Percentiles rank a stretch among this genome's conserved stretches.
Conservation (phyloP, 2,113 vertebrate genomes). For the Parotia lawesii region DNA sequence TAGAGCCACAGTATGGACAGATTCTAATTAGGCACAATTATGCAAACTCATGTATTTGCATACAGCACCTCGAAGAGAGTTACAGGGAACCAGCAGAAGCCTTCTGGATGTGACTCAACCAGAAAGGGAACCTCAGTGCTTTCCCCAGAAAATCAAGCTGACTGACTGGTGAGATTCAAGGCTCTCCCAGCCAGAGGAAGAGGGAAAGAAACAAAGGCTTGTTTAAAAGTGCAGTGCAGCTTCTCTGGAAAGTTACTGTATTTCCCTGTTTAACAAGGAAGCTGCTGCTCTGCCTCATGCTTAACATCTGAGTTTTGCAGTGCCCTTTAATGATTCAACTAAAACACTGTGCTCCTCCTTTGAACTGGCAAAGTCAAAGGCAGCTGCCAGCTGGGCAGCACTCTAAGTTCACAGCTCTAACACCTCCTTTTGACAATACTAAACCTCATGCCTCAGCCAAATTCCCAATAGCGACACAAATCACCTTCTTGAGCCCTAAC, state of each 20-base stretch:
- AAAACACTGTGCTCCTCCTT: neutral
- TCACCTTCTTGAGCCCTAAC: neutral
- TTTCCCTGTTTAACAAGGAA: neutral
- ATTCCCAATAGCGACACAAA: neutral
- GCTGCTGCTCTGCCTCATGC: neutral
- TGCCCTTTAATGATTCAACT: neutral
- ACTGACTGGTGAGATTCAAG: neutral
- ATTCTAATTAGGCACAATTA: slow-evolving; percentile 25
- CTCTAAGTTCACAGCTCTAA: neutral
- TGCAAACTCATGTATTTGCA: neutral
- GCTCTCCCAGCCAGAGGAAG: neutral
- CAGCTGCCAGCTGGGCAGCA: neutral
- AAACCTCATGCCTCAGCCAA: neutral
- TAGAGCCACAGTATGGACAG: neutral
- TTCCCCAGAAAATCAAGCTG: neutral
- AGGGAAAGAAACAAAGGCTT: neutral
- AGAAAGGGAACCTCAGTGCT: neutral
- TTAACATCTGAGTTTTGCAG: neutral
- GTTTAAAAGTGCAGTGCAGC: neutral
- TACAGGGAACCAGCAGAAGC: neutral
- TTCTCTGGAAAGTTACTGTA: neutral
- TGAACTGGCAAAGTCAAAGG: neutral
- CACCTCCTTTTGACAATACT: neutral
- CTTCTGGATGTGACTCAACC: neutral
- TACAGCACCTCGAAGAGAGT: neutral